phyloP scores from a whole-genome alignment of 2,888 invertebrate species.

The Epirrhoe alternata region DNA sequence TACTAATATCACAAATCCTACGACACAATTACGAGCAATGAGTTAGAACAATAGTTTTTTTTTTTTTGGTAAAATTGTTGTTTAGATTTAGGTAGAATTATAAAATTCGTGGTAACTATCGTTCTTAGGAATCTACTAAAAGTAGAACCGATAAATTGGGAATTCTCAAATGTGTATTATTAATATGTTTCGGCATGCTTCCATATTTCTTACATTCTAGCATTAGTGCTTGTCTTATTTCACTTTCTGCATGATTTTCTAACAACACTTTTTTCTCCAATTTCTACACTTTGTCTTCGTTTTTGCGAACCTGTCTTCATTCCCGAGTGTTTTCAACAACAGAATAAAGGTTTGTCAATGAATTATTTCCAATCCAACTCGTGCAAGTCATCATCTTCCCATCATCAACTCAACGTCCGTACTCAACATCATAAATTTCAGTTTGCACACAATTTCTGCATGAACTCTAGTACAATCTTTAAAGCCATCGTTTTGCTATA shows the following conservation, averaged over 20 bases:
- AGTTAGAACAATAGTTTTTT: not conserved
- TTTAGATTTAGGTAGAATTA: constrained; percentile 13
- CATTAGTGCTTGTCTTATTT: constrained; percentile 24
- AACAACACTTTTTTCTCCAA: constrained; percentile 1
- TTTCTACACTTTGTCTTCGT: not conserved
- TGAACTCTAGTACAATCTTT: not conserved
- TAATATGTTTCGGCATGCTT: constrained; percentile 30
- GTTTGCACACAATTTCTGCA: not conserved
- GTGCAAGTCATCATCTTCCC: not conserved
- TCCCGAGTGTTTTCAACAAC: not conserved
- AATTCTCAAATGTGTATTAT: not conserved
- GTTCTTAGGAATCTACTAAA: not conserved
- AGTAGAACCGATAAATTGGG: not conserved
- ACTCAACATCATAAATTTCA: not conserved
- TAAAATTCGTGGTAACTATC: constrained; percentile 11
- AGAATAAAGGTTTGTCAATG: not conserved
- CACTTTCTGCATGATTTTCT: constrained; percentile 30
- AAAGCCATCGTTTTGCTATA: constrained; percentile 57
- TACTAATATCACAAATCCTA: not conserved
- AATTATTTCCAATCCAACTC: not conserved
- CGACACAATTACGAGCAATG: not conserved
- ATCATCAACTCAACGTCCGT: not conserved
- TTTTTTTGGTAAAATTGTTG: constrained; percentile 1
- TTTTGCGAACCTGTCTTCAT: not conserved
- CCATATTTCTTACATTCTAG: constrained; percentile 9